phyloP scores from a whole-genome alignment of 2,797 vertebrate species.

The Valencia hispanica region DNA sequence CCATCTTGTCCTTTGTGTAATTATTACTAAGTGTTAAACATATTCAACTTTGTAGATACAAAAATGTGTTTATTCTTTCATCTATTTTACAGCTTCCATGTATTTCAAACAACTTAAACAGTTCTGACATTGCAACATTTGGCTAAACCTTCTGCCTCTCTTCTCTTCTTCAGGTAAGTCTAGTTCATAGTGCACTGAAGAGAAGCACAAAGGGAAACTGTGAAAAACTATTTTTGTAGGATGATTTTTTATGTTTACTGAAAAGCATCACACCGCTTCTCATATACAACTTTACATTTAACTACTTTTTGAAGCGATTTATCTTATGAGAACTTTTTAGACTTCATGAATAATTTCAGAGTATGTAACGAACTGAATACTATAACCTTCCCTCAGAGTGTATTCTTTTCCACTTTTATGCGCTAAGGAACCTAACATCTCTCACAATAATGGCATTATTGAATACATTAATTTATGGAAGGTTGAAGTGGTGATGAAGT shows the following conservation, averaged over 20 bases:
- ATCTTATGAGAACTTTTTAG: neutral
- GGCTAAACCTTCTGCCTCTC: neutral
- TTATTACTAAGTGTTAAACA: neutral
- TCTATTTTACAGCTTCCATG: neutral
- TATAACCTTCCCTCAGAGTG: neutral
- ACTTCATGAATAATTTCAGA: slow-evolving; percentile 9
- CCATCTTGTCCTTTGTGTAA: neutral
- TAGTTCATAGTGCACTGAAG: neutral
- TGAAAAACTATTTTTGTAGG: neutral
- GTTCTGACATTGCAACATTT: neutral
- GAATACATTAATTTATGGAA: slow-evolving; percentile 1
- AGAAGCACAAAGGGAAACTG: neutral
- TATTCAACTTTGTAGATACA: neutral
- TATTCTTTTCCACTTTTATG: neutral
- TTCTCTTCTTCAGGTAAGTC: neutral
- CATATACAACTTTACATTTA: neutral
- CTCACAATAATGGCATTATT: slow-evolving; percentile 6
- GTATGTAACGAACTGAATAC: neutral
- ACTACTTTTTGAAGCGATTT: neutral
- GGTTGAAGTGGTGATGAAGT: slow-evolving; percentile 14
- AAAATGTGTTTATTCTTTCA: no score
- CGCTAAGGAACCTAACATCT: neutral
- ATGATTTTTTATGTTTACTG: slow-evolving; percentile 20
- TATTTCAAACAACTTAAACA: neutral
- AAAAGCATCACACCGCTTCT: slow-evolving; percentile 13